phyloP scores from a whole-genome alignment of 2,888 invertebrate genomes.

The Pollenia angustigena region DNA sequence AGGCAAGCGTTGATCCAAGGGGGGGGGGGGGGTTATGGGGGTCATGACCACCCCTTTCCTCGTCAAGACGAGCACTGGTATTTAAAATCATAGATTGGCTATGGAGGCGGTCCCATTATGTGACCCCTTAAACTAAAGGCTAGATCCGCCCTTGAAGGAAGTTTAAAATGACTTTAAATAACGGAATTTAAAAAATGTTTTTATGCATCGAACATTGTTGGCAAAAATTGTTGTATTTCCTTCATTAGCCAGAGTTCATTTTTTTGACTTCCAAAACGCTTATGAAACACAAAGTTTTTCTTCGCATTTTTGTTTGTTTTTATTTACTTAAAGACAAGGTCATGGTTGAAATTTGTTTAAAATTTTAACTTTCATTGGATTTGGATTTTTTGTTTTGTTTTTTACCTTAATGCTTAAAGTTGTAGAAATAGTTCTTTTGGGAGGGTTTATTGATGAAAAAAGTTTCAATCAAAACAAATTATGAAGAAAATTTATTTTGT shows the following conservation, averaged over 20 bases:
- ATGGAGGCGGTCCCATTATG: too few species aligned
- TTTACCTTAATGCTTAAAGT: too few species aligned
- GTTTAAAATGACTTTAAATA: background rate
- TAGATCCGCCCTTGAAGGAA: too few species aligned
- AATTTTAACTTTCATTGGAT: constrained; percentile 16
- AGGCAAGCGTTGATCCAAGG: background rate
- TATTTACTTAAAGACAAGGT: constrained; percentile 38
- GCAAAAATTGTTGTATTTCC: background rate
- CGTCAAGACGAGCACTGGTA: too few species aligned
- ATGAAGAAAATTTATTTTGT: background rate
- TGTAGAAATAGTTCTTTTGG: background rate
- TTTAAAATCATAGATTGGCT: too few species aligned
- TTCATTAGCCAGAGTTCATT: constrained; percentile 11
- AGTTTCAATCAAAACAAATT: background rate
- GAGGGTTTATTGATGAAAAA: background rate
- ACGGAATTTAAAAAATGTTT: constrained; percentile 13
- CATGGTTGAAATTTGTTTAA: constrained; percentile 24
- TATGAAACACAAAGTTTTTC: constrained; percentile 23
- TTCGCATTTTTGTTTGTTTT: background rate
- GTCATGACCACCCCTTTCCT: too few species aligned
- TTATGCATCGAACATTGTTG: background rate
- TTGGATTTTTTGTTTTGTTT: background rate
- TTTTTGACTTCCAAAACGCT: constrained; percentile 29
- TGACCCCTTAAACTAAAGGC: too few species aligned
- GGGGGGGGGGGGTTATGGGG: too few species aligned